Base-by-base conservation (phyloP, 2,888 invertebrate species). In the Melipona bicolor region DNA sequence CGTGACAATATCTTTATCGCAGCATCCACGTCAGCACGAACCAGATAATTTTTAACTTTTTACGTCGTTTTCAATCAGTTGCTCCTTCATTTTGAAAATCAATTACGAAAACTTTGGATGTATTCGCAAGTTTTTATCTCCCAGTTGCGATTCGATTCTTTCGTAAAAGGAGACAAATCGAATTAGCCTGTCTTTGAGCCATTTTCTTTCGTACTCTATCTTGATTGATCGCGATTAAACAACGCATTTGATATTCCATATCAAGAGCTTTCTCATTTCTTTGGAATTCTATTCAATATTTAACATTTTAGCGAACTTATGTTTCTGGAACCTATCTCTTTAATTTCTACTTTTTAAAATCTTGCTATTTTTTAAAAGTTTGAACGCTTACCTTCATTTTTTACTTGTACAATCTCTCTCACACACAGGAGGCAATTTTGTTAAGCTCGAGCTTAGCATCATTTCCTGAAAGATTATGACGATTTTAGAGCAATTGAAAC, bases 391-490 rank as follows among this genome's bases (percentile, higher is more conserved):
- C 56, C 70, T 70, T 77, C 50, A 21, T 72, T 59, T 64, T 70
- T 70, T 17, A 76, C 54, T 70, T 76, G 64, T 32, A 32, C 76
- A 49, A 70, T 17, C 64, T 80, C 64, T 80, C 43, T 43, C 32
- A 32, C 32, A 32, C 9, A 2, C 9, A 43, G 9, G 9, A 43
- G 43, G 9, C 43, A 43, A 43, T 43, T 43, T 2, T 76, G 32
- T 27, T 6, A 19, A 24, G 36, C 52, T 62, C 3, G 27, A n/a
- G 3, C 27, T 1, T 21, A 9, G 15, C 17, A 75, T 56, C 4
- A 27, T 50, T 74, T 65, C 6, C 3, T 27, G n/a, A 50, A n/a
- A 17, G 61, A 36, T 50, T 49, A 21, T 21, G 43, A 49, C 4
- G 24, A 65, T 50, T 27, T 24, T 3, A 19, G 19, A 9, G 0